phyloP scores from a whole-genome alignment of 2,888 invertebrate species.

The Mythimna ferrago region DNA sequence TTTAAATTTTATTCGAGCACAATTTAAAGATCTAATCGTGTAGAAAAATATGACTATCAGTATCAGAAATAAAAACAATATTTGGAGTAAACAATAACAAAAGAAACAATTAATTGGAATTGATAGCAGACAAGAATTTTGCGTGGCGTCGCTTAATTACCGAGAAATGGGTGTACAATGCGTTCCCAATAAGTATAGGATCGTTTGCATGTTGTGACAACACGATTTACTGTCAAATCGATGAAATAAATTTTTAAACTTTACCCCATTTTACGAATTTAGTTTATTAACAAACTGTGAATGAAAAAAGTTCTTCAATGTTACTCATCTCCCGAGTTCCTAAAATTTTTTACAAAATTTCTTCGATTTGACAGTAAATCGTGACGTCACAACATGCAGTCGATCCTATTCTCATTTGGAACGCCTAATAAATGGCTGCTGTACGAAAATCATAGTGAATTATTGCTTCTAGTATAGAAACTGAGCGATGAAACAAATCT shows the following conservation, averaged over 20 bases:
- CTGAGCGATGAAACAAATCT: conserved; percentile 65
- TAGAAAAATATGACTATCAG: conserved; percentile 19
- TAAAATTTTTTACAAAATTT: no score
- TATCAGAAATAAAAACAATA: conserved; percentile 12
- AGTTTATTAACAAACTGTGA: no score
- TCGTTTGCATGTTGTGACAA: no score
- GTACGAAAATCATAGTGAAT: conserved; percentile 43
- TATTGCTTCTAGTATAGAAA: conserved; percentile 39
- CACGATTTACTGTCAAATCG: no score
- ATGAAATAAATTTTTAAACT: no score
- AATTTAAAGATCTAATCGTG: conserved; percentile 23
- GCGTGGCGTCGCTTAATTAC: conserved; percentile 22
- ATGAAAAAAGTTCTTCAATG: no score
- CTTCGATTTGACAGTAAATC: no score
- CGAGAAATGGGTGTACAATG: conserved; percentile 22
- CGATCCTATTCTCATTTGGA: no score
- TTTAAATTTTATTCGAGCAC: conserved; percentile 14
- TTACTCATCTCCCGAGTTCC: no score
- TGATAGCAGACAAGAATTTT: conserved; percentile 20
- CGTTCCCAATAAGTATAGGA: no score
- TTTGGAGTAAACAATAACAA: conserved; percentile 48
- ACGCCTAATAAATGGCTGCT: neutral
- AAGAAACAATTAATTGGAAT: neutral
- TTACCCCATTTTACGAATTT: no score
- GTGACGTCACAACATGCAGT: no score